Evolutionary conservation across 2,113 vertebrate species (phyloP), one percentile per base, ranked within the genome.

Genomic region (Rutilus rutilus): DNA sequence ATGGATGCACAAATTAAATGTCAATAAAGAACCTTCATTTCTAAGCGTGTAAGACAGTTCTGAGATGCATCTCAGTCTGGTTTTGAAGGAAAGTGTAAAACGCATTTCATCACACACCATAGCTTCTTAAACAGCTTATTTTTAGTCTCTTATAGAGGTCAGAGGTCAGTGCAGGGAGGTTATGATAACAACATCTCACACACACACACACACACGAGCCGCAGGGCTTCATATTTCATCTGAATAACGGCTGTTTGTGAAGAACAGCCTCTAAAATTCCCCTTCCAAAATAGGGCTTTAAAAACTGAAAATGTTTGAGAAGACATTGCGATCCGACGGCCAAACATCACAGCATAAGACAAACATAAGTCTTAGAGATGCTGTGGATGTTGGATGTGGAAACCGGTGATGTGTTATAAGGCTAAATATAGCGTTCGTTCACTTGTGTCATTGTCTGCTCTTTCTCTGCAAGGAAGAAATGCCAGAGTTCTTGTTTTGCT

Each of bases 131-230:
- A 78, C 90, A 62, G n/a, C 2, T 90, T 92, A 91, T 91, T 92
- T 92, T 92, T 90, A 91, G 88, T 87, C 39, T n/a, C 17, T 3
- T n/a, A 33, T 33, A 54, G 10, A 30, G 73, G 90, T 90, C 86
- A 90, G 78, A 88, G 90, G 90, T 91, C 89, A 86, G 54, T 82
- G 73, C 65, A 69, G 67, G 73, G 75, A 87, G 86, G 85, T 64
- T 60, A 71, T 7, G 83, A 30, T 64, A 62, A 25, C 23, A n/a
- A 11, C n/a, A 62, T 21, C 36, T 5, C 36, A 1, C 39, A 39
- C 39, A 39, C 39, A 39, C 39, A 39, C 39, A 42, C 42, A 42
- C 42, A 42, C 42, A 42, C 39, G 8, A 19, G 47, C 57, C 60
- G 45, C 60, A 64, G 86, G 84, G 27, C 15, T 86, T 71, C 15